Base-by-base conservation (phyloP, 2,797 vertebrate species). In the Acrossocheilus fasciatus region DNA sequence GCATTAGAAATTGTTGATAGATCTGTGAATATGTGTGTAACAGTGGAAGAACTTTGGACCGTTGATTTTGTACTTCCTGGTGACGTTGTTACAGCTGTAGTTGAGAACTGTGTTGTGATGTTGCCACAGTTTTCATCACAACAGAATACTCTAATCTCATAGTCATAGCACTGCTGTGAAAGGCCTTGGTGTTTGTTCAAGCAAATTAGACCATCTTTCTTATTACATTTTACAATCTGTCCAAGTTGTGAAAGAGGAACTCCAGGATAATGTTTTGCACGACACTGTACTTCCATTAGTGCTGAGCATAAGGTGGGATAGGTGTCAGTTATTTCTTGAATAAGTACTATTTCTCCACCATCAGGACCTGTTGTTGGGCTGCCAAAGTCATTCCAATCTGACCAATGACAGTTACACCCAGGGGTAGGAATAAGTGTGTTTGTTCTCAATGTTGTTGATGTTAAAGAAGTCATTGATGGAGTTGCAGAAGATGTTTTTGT, bases 321-420 rank as follows among this genome's bases (percentile, higher is more conserved):
- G 26, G 72, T 81, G 45, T 87, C 30, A 10, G 52, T 83, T 11
- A 92, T 85, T 1, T 68, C 77, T 66, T 83, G 4, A n/a, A 93
- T 91, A 4, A 89, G 26, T 26, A 26, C 26, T 26, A 26, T 26
- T 26, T 26, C 26, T 26, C 26, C 26, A 26, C 26, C 26, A 26
- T 26, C 26, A 26, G 26, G 26, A 26, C 26, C 26, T 26, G 26
- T 26, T 26, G 26, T 26, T 26, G 26, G 26, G 1, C 73, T 43
- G 5, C 85, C 86, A 6, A 85, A 12, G 84, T 87, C 87, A 0
- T 88, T 79, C 90, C 89, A 92, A 0, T 79, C 17, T 81, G 45
- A 15, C 81, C 68, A 82, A 20, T 39, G 6, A 41, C 81, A 82
- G 4, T 9, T 47, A 39, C 54, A 59, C 17, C 6, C 70, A 20